Conservation (phyloP, 2,113 vertebrate species). For the Microtus oregoni region DNA sequence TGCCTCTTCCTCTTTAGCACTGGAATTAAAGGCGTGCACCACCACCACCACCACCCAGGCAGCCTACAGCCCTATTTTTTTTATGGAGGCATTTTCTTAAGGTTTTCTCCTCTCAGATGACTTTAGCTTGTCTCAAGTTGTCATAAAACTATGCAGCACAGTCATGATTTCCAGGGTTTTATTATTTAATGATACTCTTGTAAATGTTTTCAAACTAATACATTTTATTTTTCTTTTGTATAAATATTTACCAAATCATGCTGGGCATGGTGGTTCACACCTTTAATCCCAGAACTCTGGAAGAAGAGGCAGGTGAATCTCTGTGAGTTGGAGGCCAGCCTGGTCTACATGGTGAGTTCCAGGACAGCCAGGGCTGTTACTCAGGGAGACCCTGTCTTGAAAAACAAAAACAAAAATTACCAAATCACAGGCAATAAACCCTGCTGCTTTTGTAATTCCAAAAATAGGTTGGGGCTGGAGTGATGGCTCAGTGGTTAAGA, state of each 20-base stretch:
- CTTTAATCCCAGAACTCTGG: not conserved
- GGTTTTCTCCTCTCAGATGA: too few relatives aligned
- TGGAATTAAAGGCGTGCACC: too few relatives aligned
- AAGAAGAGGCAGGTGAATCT: not conserved
- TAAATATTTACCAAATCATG: not conserved
- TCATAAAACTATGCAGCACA: not conserved
- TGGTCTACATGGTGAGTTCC: not conserved
- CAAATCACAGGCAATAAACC: constrained; percentile 34
- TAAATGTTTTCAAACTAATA: constrained; percentile 32
- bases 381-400: not conserved
- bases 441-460: constrained; percentile 2
- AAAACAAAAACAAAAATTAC: not conserved
- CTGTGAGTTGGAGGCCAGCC: not conserved
- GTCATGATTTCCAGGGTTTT: not conserved
- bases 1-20: too few relatives aligned
- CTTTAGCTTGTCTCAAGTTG: too few relatives aligned
- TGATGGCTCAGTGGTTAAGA: too few relatives aligned
- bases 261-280: not conserved
- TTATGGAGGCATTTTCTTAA: too few relatives aligned
- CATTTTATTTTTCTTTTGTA: constrained; percentile 61
- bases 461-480: not conserved
- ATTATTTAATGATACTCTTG: not conserved
- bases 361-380: not conserved
- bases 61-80: too few relatives aligned
- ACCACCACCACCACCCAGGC: too few relatives aligned